phyloP scores from a whole-genome alignment of 1,140 invertebrate genomes.

The Adelges cooleyi region DNA sequence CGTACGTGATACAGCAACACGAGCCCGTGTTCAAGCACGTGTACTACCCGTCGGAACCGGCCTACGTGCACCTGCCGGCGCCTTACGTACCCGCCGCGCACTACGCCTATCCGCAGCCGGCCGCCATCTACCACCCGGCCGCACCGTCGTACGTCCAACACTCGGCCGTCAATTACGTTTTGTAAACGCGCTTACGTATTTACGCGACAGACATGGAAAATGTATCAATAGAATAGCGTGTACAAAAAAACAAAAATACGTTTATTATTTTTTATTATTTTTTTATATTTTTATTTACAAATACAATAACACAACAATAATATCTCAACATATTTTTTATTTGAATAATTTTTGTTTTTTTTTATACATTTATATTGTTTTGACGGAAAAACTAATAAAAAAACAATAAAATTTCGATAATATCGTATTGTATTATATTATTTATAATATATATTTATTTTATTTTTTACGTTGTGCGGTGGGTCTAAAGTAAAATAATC shows the following conservation, averaged over 20 bases:
- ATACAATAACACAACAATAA: slow-evolving; percentile 29
- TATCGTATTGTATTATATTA: slow-evolving; percentile 8
- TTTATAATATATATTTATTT: not conserved
- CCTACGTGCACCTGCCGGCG: not conserved
- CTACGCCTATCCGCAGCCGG: not conserved
- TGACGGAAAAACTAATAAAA: slow-evolving; percentile 26
- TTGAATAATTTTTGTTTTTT: no score
- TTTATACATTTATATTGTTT: not conserved
- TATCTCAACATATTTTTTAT: slow-evolving; percentile 26
- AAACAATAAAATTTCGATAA: slow-evolving; percentile 14
- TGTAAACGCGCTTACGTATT: not conserved
- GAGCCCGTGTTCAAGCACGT: slow-evolving; percentile 34
- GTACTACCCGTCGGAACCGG: slow-evolving; percentile 32
- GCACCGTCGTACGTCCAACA: not conserved
- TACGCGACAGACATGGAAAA: no score
- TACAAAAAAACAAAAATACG: not conserved
- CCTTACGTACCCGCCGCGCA: not conserved
- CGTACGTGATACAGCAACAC: slow-evolving; percentile 34
- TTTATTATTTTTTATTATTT: slow-evolving; percentile 13
- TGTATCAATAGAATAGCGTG: no score
- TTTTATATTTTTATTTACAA: slow-evolving; percentile 29
- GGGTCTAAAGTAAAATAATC: slow-evolving; percentile 13
- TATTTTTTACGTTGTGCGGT: slow-evolving; percentile 16
- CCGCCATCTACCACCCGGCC: not conserved
- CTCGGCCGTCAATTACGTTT: not conserved